phyloP scores from a whole-genome alignment of 1,140 invertebrate species.

The Diorhabda sublineata region DNA sequence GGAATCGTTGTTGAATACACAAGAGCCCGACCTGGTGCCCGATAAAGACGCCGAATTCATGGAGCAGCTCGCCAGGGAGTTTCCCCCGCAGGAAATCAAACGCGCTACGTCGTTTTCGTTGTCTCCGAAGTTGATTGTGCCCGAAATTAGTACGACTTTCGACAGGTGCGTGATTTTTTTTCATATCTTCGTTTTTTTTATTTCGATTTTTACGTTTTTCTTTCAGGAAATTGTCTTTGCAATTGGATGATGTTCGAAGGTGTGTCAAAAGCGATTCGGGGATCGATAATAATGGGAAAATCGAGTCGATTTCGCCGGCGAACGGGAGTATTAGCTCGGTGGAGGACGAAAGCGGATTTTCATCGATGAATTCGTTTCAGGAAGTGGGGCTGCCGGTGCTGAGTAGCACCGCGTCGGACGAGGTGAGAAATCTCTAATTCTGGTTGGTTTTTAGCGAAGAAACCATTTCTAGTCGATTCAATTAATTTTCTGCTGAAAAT shows the following conservation, averaged over 20 bases:
- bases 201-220: not conserved
- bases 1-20: conserved; percentile 60
- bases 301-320: conserved; percentile 47
- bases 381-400: conserved; percentile 63
- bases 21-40: conserved; percentile 57
- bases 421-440: conserved; percentile 13
- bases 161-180: conserved; percentile 22
- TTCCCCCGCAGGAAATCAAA: conserved; percentile 31
- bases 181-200: not conserved
- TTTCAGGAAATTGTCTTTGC: not conserved
- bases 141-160: conserved; percentile 35
- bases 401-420: conserved; percentile 43
- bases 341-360: conserved; percentile 78
- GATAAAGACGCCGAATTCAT: conserved; percentile 39
- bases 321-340: conserved; percentile 54
- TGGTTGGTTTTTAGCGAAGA: not conserved
- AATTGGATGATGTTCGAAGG: not conserved
- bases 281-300: conserved; percentile 1
- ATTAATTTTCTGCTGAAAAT: not conserved
- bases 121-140: conserved; percentile 38
- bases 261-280: conserved; percentile 21
- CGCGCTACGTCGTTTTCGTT: conserved; percentile 37
- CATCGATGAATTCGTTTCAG: conserved; percentile 76
- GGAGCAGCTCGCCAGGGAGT: conserved; percentile 41
- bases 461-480: not conserved